phyloP scores from a whole-genome alignment of 1,140 invertebrate genomes.

The Meteorus sp. region DNA sequence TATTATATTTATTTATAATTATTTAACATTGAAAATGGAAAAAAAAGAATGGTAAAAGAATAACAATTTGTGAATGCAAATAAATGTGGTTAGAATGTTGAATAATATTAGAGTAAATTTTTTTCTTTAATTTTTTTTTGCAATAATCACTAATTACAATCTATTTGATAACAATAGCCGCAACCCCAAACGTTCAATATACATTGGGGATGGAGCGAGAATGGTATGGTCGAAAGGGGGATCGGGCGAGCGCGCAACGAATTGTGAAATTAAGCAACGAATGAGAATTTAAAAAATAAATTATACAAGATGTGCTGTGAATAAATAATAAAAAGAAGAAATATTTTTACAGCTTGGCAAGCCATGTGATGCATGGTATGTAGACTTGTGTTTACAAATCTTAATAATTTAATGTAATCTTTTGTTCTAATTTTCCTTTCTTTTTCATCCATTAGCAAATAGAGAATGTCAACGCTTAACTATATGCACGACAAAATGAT shows the following conservation, averaged over 20 bases:
- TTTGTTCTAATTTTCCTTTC: neutral
- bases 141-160: constrained; percentile 36
- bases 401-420: constrained; percentile 8
- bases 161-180: constrained; percentile 29
- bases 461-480: constrained; percentile 11
- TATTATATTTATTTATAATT: constrained; percentile 53
- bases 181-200: neutral
- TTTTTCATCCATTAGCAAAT: constrained; percentile 12
- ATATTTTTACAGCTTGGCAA: constrained; percentile 22
- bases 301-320: neutral
- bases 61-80: constrained; percentile 59
- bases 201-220: neutral
- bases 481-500: constrained; percentile 17
- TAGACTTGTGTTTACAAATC: constrained; percentile 1
- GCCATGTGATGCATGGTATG: constrained; percentile 14
- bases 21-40: constrained; percentile 59
- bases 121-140: constrained; percentile 24
- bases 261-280: no score
- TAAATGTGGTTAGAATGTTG: constrained; percentile 56
- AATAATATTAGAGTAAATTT: constrained; percentile 41
- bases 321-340: constrained; percentile 13
- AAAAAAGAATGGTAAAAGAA: constrained; percentile 49
- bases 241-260: no score
- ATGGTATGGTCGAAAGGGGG: constrained; percentile 5
- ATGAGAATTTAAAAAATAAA: constrained; percentile 11